These are phyloP conservation scores for Nomada goodeniana DNA, from an alignment of 2,888 invertebrate species.

Conservation along the genomic window DNA sequence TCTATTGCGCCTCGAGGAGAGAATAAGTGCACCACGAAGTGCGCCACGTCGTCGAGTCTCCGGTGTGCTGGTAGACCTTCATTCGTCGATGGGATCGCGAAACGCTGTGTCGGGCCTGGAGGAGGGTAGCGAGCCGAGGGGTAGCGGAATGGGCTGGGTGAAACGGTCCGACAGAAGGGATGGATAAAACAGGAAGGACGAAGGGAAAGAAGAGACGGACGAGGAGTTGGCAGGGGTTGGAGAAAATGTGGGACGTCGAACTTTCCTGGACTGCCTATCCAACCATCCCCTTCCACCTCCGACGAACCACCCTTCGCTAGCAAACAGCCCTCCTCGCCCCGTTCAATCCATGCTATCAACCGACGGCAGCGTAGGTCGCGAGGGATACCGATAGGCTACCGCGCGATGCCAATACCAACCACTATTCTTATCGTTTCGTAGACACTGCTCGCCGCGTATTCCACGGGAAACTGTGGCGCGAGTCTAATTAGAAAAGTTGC, in stretches of 20 bases:
- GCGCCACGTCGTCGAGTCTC: conserved; percentile 60
- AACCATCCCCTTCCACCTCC: conserved; percentile 14
- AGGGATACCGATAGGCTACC: conserved; percentile 22
- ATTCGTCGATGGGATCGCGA: conserved; percentile 73
- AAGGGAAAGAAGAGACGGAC: conserved; percentile 40
- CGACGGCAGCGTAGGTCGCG: conserved; percentile 31
- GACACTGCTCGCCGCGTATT: background rate
- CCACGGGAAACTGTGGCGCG: background rate
- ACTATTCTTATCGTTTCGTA: background rate
- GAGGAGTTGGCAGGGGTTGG: conserved; percentile 65
- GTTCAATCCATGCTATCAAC: conserved; percentile 7
- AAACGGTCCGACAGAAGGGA: conserved; percentile 33
- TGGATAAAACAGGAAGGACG: conserved; percentile 25
- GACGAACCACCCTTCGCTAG: conserved; percentile 19
- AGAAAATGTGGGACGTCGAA: conserved; percentile 80
- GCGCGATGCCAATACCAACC: background rate
- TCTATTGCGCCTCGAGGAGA: conserved; percentile 46
- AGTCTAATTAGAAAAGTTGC: conserved; percentile 8
- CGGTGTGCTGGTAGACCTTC: conserved; percentile 57
- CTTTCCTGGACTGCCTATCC: conserved; percentile 73
- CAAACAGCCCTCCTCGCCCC: conserved; percentile 35
- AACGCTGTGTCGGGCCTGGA: conserved; percentile 37
- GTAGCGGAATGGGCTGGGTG: background rate
- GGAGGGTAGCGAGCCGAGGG: background rate
- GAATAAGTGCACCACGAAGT: conserved; percentile 76